These are phyloP conservation scores for Aphelenchoides besseyi DNA, from an alignment of 1,140 invertebrate genomes.

Conservation along the genomic window DNA sequence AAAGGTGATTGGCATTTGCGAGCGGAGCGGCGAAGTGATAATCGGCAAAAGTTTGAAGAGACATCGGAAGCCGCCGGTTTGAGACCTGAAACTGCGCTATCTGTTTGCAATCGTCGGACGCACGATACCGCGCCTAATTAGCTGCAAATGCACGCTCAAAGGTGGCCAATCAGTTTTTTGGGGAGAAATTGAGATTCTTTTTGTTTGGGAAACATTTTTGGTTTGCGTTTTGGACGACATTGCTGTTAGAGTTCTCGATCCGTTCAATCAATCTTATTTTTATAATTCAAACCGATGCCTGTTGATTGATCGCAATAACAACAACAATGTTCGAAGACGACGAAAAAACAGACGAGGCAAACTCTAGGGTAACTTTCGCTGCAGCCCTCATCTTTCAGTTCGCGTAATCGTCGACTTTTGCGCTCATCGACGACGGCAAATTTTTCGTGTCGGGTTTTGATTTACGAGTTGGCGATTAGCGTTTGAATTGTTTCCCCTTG, in stretches of 20 bases:
- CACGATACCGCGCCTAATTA: too few relatives aligned
- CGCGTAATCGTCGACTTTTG: not conserved
- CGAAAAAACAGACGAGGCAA: too few relatives aligned
- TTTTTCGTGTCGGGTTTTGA: not conserved
- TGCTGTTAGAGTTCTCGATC: too few relatives aligned
- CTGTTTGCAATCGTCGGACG: not conserved
- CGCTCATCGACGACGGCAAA: too few relatives aligned
- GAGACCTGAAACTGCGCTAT: not conserved
- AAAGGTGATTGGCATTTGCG: slow-evolving; percentile 3
- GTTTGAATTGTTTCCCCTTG: not conserved
- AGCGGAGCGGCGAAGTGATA: not conserved
- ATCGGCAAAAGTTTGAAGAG: not conserved
- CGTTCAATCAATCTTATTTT: too few relatives aligned
- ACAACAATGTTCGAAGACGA: too few relatives aligned
- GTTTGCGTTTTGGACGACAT: not conserved
- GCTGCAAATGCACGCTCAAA: too few relatives aligned
- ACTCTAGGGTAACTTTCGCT: too few relatives aligned
- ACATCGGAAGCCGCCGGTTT: not conserved
- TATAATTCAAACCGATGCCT: too few relatives aligned
- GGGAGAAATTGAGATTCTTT: not conserved
- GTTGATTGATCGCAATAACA: too few relatives aligned
- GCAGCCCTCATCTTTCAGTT: not conserved
- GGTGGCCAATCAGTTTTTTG: not conserved
- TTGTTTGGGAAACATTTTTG: not conserved
- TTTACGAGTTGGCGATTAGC: slow-evolving; percentile 2